Evolutionary conservation across 2,888 invertebrate genomes (phyloP), one percentile per base, ranked within the genome.

Genomic region (Drosophila bunnanda): DNA sequence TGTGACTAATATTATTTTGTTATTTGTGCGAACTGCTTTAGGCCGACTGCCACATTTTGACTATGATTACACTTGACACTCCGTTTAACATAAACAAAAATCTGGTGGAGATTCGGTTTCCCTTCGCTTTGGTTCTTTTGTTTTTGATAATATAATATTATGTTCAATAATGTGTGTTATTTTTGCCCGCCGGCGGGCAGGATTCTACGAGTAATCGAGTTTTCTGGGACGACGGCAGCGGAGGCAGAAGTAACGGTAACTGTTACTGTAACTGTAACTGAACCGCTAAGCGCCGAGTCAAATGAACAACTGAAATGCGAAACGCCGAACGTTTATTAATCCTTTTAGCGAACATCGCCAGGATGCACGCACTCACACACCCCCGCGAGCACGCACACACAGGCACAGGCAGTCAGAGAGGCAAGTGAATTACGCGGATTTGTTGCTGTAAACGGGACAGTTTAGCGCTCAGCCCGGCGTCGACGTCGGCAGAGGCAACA

Each of bases 271-370:
- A 80, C 82, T 80, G 84, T 22, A 53, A 25, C 70, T 75, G 84
- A 83, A 89, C 89, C 89, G 89, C 79, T 83, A 79, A 84, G 86
- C 82, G 80, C 80, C 78, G 80, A 79, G 90, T 89, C 90, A 89
- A 89, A 89, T 89, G 82, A 82, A 80, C 90, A 90, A 90, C 89
- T 90, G 89, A 88, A 75, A 72, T 72, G 73, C 57, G 72, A 72
- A 72, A 72, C 57, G 76, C 75, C 60, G 76, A 86, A 84, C 79
- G 79, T 80, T 89, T 81, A 85, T 90, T 89, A 89, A 90, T 90
- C 89, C 89, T 88, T 90, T 90, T 85, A 89, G 81, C 84, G 71
- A 58, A 78, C 76, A 66, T 65, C 72, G 78, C 71, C 78, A 74
- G 79, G 73, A 65, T 59, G 20, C 60, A 64, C 46, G 48, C 54